Conservation (phyloP, 1,140 invertebrate species). For the Archivesica marissinica region DNA sequence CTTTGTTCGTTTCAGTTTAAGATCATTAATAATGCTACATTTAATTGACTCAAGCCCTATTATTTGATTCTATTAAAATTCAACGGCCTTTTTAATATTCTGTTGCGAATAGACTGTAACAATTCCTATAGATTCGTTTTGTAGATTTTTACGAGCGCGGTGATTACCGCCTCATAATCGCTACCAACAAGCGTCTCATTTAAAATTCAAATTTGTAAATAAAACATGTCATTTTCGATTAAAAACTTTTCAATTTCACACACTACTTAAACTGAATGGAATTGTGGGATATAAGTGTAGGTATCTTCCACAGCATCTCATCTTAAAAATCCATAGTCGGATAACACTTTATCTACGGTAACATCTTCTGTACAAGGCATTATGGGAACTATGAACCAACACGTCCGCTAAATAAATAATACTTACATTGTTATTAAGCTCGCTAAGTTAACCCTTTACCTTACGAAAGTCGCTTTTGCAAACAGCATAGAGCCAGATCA, state of each 20-base stretch:
- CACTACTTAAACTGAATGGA: slow-evolving; percentile 43
- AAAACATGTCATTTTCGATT: slow-evolving; percentile 53
- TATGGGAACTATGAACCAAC: too few relatives aligned
- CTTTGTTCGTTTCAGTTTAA: slow-evolving; percentile 29
- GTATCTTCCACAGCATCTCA: slow-evolving; percentile 3
- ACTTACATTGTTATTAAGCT: too few relatives aligned
- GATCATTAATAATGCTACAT: slow-evolving; percentile 58
- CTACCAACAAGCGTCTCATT: slow-evolving; percentile 28
- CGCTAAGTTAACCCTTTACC: too few relatives aligned
- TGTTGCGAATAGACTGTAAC: slow-evolving; percentile 42
- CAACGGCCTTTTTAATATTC: slow-evolving; percentile 59
- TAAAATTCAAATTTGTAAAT: slow-evolving; percentile 60
- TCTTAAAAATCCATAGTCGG: slow-evolving; percentile 18
- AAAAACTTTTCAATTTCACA: slow-evolving; percentile 57
- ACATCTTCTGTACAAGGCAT: too few relatives aligned
- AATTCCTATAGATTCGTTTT: slow-evolving; percentile 50
- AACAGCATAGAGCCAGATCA: too few relatives aligned
- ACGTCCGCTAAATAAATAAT: too few relatives aligned
- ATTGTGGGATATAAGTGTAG: slow-evolving; percentile 23
- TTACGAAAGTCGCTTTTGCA: too few relatives aligned
- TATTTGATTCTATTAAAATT: slow-evolving; percentile 61
- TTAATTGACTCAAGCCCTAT: slow-evolving; percentile 59
- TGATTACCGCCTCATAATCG: slow-evolving; percentile 49
- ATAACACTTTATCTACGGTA: slow-evolving; percentile 8
- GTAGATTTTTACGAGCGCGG: slow-evolving; percentile 47